phyloP scores from a whole-genome alignment of 2,888 invertebrate genomes.

The Rhynchonema sp. region DNA sequence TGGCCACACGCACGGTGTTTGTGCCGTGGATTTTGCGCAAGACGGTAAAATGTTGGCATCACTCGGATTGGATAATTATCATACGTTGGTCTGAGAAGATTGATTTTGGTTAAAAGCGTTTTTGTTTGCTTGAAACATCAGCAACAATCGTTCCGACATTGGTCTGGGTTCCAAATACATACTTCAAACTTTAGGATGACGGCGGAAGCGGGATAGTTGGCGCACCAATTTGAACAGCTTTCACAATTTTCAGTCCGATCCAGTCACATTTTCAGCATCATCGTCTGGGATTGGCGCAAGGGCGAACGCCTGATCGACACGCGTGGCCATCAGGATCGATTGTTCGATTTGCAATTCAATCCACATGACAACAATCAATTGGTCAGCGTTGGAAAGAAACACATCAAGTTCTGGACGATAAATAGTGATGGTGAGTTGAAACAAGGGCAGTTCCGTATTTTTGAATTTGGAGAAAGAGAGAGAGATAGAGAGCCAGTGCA shows the following conservation, averaged over 20 bases:
- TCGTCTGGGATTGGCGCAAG: background rate
- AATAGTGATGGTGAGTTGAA: no score
- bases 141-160: no score
- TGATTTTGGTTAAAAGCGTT: conserved; percentile 25
- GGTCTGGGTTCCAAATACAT: no score
- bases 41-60: conserved; percentile 33
- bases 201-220: no score
- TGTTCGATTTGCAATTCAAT: background rate
- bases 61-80: conserved; percentile 33
- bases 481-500: no score
- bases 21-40: conserved; percentile 31
- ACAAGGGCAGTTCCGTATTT: no score
- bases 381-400: conserved; percentile 33
- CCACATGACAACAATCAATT: conserved; percentile 18
- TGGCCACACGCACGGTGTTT: conserved; percentile 25
- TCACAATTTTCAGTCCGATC: no score
- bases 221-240: no score
- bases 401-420: conserved; percentile 35
- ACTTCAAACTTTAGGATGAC: no score
- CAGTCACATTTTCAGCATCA: no score
- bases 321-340: background rate
- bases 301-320: background rate
- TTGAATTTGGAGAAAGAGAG: no score
- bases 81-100: conserved; percentile 33
- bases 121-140: background rate